Evolutionary conservation across 2,797 vertebrate species (phyloP).

Genomic region (Hypotaenidia okinawae): DNA sequence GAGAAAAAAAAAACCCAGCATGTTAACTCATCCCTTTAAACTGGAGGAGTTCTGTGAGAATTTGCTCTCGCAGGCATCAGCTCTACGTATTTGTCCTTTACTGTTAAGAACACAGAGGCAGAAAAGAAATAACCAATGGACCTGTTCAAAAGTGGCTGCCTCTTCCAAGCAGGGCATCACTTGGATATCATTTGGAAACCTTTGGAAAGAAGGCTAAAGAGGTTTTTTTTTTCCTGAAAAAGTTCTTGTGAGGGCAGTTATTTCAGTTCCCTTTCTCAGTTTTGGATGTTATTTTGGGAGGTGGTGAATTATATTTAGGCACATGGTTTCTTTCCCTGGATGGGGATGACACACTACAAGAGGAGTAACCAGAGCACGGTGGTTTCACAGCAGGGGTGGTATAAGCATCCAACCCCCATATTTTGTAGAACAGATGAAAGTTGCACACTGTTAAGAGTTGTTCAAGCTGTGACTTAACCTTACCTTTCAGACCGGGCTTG

Average conservation of each 20-base stretch:
- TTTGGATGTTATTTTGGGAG: neutral
- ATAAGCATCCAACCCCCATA: neutral
- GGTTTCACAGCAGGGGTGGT: neutral
- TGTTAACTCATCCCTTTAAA: conserved; percentile 15
- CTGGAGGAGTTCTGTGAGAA: neutral
- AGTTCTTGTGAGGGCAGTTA: neutral
- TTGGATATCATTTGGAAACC: neutral
- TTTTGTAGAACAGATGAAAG: neutral
- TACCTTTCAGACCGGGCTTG: neutral
- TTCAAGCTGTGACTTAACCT: rapidly evolving
- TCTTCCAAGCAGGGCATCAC: neutral
- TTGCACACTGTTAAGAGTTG: too few species aligned
- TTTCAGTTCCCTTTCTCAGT: neutral
- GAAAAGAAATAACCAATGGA: neutral
- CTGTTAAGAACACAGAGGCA: neutral
- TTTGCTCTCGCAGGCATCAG: neutral
- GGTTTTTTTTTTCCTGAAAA: neutral
- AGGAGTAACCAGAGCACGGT: neutral
- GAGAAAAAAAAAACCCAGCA: neutral
- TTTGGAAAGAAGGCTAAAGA: neutral
- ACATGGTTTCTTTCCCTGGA: neutral
- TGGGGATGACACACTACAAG: neutral
- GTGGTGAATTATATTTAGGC: neutral
- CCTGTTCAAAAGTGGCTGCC: neutral
- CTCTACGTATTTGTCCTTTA: neutral